Evolutionary conservation across 2,113 vertebrate genomes (phyloP).

Genomic region (Nyctereutes procyonoides): DNA sequence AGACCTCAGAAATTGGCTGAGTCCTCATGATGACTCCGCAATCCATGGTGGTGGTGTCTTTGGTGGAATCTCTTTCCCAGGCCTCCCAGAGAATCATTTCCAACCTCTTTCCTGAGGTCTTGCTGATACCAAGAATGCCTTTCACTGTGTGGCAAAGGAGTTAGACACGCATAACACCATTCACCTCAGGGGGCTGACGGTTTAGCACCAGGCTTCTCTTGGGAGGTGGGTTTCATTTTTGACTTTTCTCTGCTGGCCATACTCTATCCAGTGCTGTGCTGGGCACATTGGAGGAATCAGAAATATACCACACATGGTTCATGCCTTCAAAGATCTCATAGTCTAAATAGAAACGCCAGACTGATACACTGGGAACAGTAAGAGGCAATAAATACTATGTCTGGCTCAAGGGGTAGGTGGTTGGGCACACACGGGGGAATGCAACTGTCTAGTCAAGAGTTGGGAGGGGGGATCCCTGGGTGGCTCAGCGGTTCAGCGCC

Average conservation of each 20-base stretch:
- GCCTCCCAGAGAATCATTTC: neutral
- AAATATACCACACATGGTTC: neutral
- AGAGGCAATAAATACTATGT: neutral
- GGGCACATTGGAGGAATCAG: neutral
- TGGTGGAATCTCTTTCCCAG: neutral
- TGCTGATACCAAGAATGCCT: neutral
- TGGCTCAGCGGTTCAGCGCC: too few species aligned
- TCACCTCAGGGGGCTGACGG: neutral
- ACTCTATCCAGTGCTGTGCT: neutral
- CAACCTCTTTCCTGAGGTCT: neutral
- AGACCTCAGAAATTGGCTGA: neutral
- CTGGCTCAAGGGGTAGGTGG: neutral
- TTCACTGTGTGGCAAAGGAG: neutral
- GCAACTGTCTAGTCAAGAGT: neutral
- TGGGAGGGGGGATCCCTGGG: too few species aligned
- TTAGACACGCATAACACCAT: neutral
- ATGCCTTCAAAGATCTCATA: neutral
- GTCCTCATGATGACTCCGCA: too few species aligned
- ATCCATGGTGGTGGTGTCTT: neutral
- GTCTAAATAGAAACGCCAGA: slow-evolving; percentile 12
- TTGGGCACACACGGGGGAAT: neutral
- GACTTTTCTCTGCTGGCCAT: neutral
- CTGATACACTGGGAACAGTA: too few species aligned
- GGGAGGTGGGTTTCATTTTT: accelerated
- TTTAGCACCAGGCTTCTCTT: neutral